A percentile compares a stretch with the other conserved stretches of the same genome.
These are phyloP conservation scores for Caracal caracal DNA, from an alignment of 2,113 vertebrate genomes.

Conservation along the genomic window DNA sequence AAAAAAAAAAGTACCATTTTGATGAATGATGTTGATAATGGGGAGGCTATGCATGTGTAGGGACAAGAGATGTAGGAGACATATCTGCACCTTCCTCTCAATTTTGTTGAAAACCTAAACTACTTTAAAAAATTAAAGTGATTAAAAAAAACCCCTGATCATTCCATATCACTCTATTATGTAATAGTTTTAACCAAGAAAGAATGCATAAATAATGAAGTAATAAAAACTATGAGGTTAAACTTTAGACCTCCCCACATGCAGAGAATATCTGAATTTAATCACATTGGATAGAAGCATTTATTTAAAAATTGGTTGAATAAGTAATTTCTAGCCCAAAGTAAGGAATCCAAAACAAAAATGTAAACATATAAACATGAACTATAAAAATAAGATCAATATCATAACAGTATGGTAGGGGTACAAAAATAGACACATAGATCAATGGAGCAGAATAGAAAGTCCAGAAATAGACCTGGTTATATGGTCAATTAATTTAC, in stretches of 20 bases:
- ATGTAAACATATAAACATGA: not conserved
- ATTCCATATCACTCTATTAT: not conserved
- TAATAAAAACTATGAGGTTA: not conserved
- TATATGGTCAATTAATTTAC: not conserved
- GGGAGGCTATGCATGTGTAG: not conserved
- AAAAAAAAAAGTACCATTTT: not conserved
- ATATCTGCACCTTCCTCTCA: not conserved
- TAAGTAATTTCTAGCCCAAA: not conserved
- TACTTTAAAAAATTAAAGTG: not conserved
- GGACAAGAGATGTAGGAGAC: not conserved
- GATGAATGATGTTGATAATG: not conserved
- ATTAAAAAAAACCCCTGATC: not conserved
- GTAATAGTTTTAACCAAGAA: not conserved
- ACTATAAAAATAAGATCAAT: slow-evolving; percentile 6
- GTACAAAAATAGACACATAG: not conserved
- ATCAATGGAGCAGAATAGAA: not conserved
- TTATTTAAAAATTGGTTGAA: not conserved
- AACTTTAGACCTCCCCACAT: not conserved
- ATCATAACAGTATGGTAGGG: not conserved
- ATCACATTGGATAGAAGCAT: not conserved
- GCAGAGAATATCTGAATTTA: not conserved
- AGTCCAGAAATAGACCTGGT: not conserved
- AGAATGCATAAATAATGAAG: not conserved
- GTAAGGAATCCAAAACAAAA: not conserved
- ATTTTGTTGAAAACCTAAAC: not conserved